A percentile compares a stretch with the other conserved stretches of the same genome.
Evolutionary conservation across 2,888 invertebrate species (phyloP).

Genomic region (Ochropleura plecta): DNA sequence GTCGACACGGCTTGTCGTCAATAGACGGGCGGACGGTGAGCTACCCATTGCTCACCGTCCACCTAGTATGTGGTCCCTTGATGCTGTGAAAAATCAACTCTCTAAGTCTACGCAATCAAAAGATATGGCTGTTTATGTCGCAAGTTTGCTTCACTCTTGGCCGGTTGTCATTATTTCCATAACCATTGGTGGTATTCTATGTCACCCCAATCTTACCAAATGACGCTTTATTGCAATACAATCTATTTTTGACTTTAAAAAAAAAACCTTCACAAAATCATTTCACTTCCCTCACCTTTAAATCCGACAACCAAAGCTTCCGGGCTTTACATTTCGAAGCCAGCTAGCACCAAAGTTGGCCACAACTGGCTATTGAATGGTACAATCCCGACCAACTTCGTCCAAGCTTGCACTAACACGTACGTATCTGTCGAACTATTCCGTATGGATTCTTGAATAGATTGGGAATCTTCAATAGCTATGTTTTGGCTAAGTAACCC

Average conservation of each 20-base stretch:
- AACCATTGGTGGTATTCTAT: background rate
- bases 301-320: slow-evolving; percentile 21
- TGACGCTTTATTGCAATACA: background rate
- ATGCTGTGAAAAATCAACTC: too few relatives aligned
- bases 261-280: background rate
- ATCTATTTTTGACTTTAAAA: background rate
- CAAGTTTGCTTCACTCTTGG: too few relatives aligned
- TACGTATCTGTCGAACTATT: slow-evolving; percentile 57
- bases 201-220: background rate
- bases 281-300: slow-evolving; percentile 13
- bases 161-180: background rate
- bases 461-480: slow-evolving; percentile 35
- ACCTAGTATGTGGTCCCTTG: too few relatives aligned
- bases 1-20: too few relatives aligned
- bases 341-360: slow-evolving; percentile 52
- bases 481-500: slow-evolving; percentile 43
- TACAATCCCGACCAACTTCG: slow-evolving; percentile 64
- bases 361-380: slow-evolving; percentile 57
- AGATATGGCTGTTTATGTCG: too few relatives aligned
- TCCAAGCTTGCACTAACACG: slow-evolving; percentile 38
- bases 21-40: too few relatives aligned
- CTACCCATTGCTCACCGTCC: too few relatives aligned
- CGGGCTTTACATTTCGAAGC: slow-evolving; percentile 32
- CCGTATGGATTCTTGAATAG: slow-evolving; percentile 42
- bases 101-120: too few relatives aligned